Conservation (phyloP, 2,888 invertebrate species). For the Liodrosophila aerea region DNA sequence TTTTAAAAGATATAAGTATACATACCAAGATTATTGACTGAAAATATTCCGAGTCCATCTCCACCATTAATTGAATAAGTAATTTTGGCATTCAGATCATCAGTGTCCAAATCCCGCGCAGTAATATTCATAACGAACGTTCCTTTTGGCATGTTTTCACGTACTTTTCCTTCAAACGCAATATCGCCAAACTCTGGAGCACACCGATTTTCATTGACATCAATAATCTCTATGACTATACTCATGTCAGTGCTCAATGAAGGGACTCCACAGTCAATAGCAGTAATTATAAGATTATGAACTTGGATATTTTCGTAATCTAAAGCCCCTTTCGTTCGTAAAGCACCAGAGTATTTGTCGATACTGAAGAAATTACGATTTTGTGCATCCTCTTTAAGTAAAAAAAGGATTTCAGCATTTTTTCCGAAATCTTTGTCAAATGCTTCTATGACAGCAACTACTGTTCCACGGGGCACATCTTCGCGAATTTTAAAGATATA, state of each 20-base stretch:
- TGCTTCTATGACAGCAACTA: conserved; percentile 91
- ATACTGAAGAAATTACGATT: conserved; percentile 86
- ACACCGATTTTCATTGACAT: conserved; percentile 96
- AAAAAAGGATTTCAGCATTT: conserved; percentile 91
- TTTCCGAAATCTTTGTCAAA: conserved; percentile 93
- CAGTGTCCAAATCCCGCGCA: conserved; percentile 91
- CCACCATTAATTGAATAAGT: conserved; percentile 94
- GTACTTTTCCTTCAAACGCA: conserved; percentile 88
- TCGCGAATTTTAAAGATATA: conserved; percentile 93
- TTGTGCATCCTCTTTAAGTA: conserved; percentile 85
- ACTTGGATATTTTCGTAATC: conserved; percentile 96
- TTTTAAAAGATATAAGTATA: background rate
- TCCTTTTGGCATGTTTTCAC: conserved; percentile 91
- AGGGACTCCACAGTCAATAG: conserved; percentile 93
- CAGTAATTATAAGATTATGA: conserved; percentile 93
- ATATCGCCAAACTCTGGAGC: conserved; percentile 92
- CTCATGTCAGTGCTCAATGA: conserved; percentile 90
- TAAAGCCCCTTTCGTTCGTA: conserved; percentile 89
- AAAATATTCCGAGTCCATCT: conserved; percentile 95
- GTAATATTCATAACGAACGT: conserved; percentile 89
- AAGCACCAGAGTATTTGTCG: conserved; percentile 92
- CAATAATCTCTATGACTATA: conserved; percentile 93
- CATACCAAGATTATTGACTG: conserved; percentile 94
- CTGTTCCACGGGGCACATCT: conserved; percentile 93
- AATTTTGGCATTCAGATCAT: conserved; percentile 91